Evolutionary conservation across 2,888 invertebrate genomes (phyloP).

Genomic region (Timema cristinae): DNA sequence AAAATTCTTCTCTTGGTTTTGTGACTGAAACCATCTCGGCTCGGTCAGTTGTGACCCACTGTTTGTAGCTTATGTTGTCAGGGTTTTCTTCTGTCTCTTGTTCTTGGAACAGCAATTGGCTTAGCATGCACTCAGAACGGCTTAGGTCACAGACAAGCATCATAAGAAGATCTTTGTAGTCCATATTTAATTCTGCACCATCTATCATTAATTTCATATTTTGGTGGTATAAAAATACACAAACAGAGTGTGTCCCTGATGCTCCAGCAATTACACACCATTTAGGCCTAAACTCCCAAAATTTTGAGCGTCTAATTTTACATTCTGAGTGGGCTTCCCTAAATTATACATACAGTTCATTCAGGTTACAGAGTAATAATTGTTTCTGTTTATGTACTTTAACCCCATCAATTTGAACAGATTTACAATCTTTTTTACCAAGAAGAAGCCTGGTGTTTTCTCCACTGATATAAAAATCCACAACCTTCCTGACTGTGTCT

Average conservation of each 20-base stretch:
- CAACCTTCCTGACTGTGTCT: not conserved
- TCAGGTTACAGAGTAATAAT: no score
- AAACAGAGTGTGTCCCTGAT: conserved; percentile 4
- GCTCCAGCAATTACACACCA: not conserved
- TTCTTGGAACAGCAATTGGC: not conserved
- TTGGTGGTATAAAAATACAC: not conserved
- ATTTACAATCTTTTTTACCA: conserved; percentile 1
- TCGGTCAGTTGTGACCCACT: conserved; percentile 3
- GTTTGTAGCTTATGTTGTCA: conserved; percentile 9
- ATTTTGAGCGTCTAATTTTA: conserved; percentile 1
- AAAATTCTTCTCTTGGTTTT: conserved; percentile 1
- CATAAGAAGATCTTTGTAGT: not conserved
- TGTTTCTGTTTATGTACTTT: conserved; percentile 10
- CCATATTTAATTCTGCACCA: not conserved
- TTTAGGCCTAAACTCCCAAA: not conserved
- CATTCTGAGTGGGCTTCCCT: conserved; percentile 2
- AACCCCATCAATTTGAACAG: not conserved
- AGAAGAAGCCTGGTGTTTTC: not conserved
- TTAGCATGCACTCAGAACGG: conserved; percentile 1
- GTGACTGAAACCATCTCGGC: not conserved
- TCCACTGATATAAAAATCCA: not conserved
- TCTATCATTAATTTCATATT: conserved; percentile 3
- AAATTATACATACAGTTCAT: not conserved
- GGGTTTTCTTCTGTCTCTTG: not conserved
- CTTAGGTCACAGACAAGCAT: not conserved